Evolutionary conservation across 2,113 vertebrate species (phyloP).

Genomic region (Phaethon lepturus): DNA sequence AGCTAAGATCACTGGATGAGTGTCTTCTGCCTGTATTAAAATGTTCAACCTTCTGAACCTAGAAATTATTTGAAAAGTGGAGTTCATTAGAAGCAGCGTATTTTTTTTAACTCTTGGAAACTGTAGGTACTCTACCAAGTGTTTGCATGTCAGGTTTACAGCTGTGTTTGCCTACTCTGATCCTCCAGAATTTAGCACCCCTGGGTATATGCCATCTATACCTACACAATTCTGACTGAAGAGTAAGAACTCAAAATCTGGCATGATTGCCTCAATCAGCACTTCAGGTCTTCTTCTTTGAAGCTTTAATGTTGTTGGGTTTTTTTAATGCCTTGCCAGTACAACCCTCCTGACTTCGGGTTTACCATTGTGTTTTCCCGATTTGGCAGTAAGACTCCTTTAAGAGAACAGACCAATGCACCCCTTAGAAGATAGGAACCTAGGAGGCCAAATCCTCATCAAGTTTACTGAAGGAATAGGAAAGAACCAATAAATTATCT

Average conservation of each 20-base stretch:
- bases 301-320: not conserved
- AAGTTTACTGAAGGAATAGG: not conserved
- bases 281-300: not conserved
- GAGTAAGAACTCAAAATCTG: not conserved
- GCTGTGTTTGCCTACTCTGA: not conserved
- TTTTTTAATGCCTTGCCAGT: not conserved
- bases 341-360: not conserved
- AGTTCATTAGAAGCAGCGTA: not conserved
- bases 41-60: not conserved
- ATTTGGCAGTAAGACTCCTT: not conserved
- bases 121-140: not conserved
- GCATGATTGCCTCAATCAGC: not conserved
- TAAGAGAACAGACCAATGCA: not conserved
- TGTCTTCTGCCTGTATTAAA: not conserved
- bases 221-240: not conserved
- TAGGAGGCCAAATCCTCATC: not conserved
- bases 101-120: not conserved
- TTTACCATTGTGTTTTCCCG: not conserved
- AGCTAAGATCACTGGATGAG: not conserved
- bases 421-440: not conserved
- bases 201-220: not conserved
- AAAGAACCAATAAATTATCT: not conserved
- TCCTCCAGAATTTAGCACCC: not conserved
- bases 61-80: not conserved
- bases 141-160: not conserved